Conservation (phyloP, 2,888 invertebrate genomes). For the Pediacus dermestoides region DNA sequence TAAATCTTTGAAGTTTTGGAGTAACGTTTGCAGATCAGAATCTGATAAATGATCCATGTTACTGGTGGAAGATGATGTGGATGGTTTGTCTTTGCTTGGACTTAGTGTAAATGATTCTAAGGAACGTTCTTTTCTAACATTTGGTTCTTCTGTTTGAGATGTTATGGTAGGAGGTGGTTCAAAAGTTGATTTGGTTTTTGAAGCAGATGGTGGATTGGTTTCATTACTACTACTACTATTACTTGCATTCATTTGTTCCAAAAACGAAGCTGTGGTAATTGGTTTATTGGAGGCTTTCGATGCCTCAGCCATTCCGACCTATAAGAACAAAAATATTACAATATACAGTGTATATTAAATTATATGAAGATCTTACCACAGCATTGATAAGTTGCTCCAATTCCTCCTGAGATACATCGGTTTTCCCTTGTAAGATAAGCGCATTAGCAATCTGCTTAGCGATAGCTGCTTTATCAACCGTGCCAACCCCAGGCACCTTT, state of each 20-base stretch:
- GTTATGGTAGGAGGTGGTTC: no score
- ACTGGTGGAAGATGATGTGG: constrained; percentile 23
- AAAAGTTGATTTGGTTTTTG: constrained; percentile 33
- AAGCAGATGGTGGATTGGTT: constrained; percentile 27
- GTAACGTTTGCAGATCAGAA: constrained; percentile 71
- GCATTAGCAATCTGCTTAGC: constrained; percentile 79
- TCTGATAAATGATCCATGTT: constrained; percentile 74
- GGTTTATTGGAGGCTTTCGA: constrained; percentile 53
- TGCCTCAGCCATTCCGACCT: constrained; percentile 65
- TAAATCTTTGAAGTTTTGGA: constrained; percentile 78
- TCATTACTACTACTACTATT: background rate
- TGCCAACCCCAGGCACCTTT: constrained; percentile 65
- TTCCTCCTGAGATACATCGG: constrained; percentile 75
- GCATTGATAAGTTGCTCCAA: constrained; percentile 76
- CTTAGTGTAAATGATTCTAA: no score
- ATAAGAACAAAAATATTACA: no score
- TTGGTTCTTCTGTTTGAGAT: no score
- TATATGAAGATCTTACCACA: no score
- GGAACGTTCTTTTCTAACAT: no score
- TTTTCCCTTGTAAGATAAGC: constrained; percentile 73
- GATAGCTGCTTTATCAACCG: constrained; percentile 74
- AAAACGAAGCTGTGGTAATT: constrained; percentile 53
- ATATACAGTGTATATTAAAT: constrained; percentile 6
- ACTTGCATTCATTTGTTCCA: constrained; percentile 43
- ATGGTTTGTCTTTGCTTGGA: constrained; percentile 15